A percentile compares a stretch with the other conserved stretches of the same genome.
phyloP scores from a whole-genome alignment of 2,797 vertebrate species.

The Petrocephalus schoutedeni region DNA sequence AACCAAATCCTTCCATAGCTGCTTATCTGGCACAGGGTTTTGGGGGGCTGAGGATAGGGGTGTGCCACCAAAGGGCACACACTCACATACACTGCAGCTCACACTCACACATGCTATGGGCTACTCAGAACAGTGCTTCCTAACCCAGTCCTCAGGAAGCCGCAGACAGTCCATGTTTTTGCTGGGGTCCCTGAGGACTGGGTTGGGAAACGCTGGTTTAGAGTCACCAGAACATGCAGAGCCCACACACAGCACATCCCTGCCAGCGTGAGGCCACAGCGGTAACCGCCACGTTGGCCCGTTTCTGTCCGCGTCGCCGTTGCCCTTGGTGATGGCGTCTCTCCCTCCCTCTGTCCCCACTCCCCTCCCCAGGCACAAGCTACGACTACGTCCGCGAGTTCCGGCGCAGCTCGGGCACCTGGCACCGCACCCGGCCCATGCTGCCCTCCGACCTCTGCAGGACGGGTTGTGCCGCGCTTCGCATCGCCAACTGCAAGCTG shows the following conservation, averaged over 20 bases:
- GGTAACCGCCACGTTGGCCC: background rate
- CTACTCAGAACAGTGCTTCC: background rate
- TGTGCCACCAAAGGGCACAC: too few species aligned
- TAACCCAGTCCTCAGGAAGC: background rate
- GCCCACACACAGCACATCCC: background rate
- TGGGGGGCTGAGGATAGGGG: too few species aligned
- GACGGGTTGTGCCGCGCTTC: slow-evolving; percentile 78
- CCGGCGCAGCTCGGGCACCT: slow-evolving; percentile 87
- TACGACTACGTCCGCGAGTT: slow-evolving; percentile 97
- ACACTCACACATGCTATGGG: too few species aligned
- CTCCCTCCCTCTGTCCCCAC: background rate
- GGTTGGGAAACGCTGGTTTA: background rate
- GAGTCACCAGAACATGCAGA: background rate
- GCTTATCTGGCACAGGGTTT: background rate
- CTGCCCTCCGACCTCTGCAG: slow-evolving; percentile 82
- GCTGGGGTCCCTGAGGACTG: background rate
- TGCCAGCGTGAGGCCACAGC: background rate
- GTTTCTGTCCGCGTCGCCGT: background rate
- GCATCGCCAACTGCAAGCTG: slow-evolving; percentile 93
- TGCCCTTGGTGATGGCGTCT: background rate
- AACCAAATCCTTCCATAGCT: background rate
- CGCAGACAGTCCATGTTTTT: background rate
- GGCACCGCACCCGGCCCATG: slow-evolving; percentile 85
- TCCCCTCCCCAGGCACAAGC: slow-evolving; percentile 67
- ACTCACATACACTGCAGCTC: too few species aligned